Evolutionary conservation across 92 coral and sea anemone species (phyloP).

Genomic region (Porites cylindrica): DNA sequence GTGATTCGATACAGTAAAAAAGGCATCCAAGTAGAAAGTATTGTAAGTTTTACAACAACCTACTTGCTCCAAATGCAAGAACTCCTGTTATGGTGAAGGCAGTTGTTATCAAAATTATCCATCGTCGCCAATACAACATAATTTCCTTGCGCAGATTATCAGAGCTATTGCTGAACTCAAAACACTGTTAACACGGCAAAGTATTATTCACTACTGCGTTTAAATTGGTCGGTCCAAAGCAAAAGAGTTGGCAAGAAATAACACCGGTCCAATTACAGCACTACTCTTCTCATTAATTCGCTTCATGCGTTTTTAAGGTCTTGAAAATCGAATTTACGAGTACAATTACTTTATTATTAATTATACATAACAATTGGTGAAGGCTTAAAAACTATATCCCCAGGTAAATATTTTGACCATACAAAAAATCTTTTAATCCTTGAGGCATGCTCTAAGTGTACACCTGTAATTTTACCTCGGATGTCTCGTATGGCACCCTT

Average conservation of each 20-base stretch:
- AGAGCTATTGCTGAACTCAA: background rate
- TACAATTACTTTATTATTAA: constrained; percentile 20
- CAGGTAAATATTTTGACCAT: background rate
- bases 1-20: background rate
- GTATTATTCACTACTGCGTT: background rate
- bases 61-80: constrained; percentile 21
- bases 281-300: constrained; percentile 1
- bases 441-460: background rate
- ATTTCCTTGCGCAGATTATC: background rate
- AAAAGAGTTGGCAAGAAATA: background rate
- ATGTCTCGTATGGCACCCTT: background rate
- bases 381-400: background rate
- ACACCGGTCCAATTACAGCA: background rate
- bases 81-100: background rate
- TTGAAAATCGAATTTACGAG: constrained; percentile 16
- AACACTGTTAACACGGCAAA: too few species aligned
- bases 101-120: constrained; percentile 19
- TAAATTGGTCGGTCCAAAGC: background rate
- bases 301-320: constrained; percentile 7
- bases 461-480: background rate
- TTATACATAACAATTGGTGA: constrained; percentile 30
- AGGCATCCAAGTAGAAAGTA: background rate
- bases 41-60: background rate
- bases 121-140: background rate
- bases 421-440: background rate